Percentiles rank a stretch among this genome's conserved stretches.
Evolutionary conservation across 1,140 invertebrate species (phyloP).

Genomic region (Drosophila albomicans): DNA sequence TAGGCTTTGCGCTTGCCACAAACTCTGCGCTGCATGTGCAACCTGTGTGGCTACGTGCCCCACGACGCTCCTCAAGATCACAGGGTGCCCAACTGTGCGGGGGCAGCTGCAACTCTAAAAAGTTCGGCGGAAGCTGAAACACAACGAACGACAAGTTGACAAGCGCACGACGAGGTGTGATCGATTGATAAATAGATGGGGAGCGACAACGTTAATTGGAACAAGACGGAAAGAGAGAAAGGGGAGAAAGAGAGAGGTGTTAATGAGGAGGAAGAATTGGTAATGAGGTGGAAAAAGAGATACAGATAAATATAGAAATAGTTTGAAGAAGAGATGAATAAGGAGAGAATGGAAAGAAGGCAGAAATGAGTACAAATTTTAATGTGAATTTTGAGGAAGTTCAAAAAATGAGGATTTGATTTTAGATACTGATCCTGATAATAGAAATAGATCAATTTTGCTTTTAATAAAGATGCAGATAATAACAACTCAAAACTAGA

Average conservation of each 20-base stretch:
- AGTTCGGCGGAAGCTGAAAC: too few species aligned
- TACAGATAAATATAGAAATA: background rate
- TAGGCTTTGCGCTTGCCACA: conserved; percentile 34
- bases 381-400: too few species aligned
- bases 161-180: conserved; percentile 35
- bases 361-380: background rate
- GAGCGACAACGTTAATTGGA: background rate
- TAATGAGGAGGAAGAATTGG: background rate
- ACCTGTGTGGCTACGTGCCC: conserved; percentile 26
- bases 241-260: background rate
- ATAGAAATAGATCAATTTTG: background rate
- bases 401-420: too few species aligned
- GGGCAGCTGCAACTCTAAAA: background rate
- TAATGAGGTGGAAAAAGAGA: background rate
- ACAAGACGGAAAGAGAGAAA: background rate
- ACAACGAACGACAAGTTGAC: conserved; percentile 9
- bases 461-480: too few species aligned
- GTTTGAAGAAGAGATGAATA: background rate
- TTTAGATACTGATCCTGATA: background rate
- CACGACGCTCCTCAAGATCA: conserved; percentile 11
- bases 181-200: conserved; percentile 16
- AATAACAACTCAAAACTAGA: too few species aligned
- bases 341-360: background rate
- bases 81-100: background rate
- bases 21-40: conserved; percentile 18